Evolutionary conservation across 2,888 invertebrate genomes (phyloP).

Genomic region (Phyto melanocephala): DNA sequence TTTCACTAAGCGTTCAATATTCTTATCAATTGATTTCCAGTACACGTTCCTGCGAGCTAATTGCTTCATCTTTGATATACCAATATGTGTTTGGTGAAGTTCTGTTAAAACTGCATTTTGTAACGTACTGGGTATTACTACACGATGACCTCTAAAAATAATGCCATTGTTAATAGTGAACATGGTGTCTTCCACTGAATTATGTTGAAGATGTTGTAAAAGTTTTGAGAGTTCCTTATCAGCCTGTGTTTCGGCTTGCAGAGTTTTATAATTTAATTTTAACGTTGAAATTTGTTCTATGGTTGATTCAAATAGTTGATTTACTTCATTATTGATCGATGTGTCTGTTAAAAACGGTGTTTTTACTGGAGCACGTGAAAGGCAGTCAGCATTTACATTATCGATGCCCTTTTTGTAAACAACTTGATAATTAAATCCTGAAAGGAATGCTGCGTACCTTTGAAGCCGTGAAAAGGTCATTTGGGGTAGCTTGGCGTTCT

Average conservation of each 20-base stretch:
- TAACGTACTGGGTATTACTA: conserved; percentile 62
- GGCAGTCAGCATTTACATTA: conserved; percentile 51
- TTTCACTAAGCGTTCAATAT: conserved; percentile 68
- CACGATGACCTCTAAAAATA: conserved; percentile 63
- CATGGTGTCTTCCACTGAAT: conserved; percentile 37
- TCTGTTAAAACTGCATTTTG: conserved; percentile 57
- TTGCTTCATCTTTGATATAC: conserved; percentile 64
- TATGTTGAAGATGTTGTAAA: conserved; percentile 36
- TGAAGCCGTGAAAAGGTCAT: conserved; percentile 56
- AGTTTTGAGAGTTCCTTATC: conserved; percentile 33
- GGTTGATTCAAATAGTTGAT: conserved; percentile 17
- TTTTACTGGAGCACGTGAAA: conserved; percentile 55
- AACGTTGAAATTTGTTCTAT: conserved; percentile 41
- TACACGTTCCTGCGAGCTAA: too few species aligned
- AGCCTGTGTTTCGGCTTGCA: conserved; percentile 40
- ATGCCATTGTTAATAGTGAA: conserved; percentile 58
- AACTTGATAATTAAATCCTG: conserved; percentile 50
- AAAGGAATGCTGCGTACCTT: conserved; percentile 55
- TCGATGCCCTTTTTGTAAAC: conserved; percentile 42
- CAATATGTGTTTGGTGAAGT: conserved; percentile 68
- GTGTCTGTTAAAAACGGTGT: neutral
- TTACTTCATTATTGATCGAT: conserved; percentile 28
- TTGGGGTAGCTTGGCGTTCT: conserved; percentile 51
- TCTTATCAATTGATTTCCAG: conserved; percentile 69
- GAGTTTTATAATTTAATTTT: conserved; percentile 40